phyloP scores from a whole-genome alignment of 30 jellyfish, hydroid and myxozoan genomes.

The Aurelia coerulea region DNA sequence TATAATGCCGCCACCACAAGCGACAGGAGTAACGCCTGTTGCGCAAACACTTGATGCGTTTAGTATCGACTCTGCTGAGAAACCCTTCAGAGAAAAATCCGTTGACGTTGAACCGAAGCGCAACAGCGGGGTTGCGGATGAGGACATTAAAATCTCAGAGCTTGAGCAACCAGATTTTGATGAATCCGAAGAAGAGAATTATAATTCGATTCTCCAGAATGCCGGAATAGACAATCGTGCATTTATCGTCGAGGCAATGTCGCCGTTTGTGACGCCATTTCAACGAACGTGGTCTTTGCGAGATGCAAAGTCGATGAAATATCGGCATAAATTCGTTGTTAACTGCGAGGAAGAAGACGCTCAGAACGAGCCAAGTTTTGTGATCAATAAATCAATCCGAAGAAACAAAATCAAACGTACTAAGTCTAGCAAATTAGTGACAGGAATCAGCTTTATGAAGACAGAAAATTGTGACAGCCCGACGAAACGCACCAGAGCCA shows the following conservation, averaged over 20 bases:
- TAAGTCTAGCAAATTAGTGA: slow-evolving; percentile 37
- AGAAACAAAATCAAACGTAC: slow-evolving; percentile 42
- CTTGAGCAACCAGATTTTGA: slow-evolving; percentile 42
- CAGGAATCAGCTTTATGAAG: slow-evolving; percentile 58
- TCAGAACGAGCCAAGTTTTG: slow-evolving; percentile 50
- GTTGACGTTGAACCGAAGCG: slow-evolving; percentile 1
- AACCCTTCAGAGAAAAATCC: background rate
- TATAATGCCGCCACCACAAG: slow-evolving; percentile 1
- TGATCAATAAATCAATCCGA: slow-evolving; percentile 57
- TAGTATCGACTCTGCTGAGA: slow-evolving; percentile 31
- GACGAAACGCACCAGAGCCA: slow-evolving; percentile 14
- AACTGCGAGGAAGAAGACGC: slow-evolving; percentile 62
- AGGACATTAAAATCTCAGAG: background rate
- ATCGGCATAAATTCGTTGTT: slow-evolving; percentile 59
- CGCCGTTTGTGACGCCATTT: slow-evolving; percentile 40
- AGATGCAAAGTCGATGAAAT: slow-evolving; percentile 52
- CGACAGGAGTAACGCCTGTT: slow-evolving; percentile 47
- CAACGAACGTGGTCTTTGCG: slow-evolving; percentile 48
- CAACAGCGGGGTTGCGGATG: background rate
- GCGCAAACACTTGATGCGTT: slow-evolving; percentile 12
- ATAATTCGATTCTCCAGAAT: slow-evolving; percentile 54
- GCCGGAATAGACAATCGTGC: slow-evolving; percentile 78
- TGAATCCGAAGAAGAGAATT: slow-evolving; percentile 50
- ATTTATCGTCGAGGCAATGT: slow-evolving; percentile 48
- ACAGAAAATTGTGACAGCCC: slow-evolving; percentile 53